phyloP scores from a whole-genome alignment of 2,797 vertebrate genomes.

The Tokudaia tokunoshimensis region DNA sequence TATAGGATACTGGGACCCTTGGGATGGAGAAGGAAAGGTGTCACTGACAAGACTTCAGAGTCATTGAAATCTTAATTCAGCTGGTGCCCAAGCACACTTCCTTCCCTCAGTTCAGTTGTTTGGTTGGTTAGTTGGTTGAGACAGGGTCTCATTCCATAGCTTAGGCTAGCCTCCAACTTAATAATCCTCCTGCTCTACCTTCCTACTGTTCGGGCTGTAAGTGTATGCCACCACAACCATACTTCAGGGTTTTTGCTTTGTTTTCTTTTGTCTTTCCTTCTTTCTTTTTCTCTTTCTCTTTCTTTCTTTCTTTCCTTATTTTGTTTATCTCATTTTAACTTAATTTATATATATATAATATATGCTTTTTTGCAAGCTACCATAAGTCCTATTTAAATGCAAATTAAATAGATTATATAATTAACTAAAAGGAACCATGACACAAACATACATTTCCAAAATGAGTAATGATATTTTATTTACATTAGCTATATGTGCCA shows the following conservation, averaged over 20 bases:
- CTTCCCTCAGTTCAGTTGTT: background rate
- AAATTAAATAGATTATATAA: constrained; percentile 52
- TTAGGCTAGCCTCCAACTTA: background rate
- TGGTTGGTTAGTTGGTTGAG: background rate
- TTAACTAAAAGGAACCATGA: constrained; percentile 28
- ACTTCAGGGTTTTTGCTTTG: background rate
- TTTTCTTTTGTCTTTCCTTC: background rate
- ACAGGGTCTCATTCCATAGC: background rate
- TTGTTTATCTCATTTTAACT: background rate
- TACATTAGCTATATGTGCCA: background rate
- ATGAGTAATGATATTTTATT: constrained; percentile 34
- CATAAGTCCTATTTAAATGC: constrained; percentile 34
- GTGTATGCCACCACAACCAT: background rate
- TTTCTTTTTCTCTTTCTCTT: background rate
- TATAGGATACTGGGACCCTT: background rate
- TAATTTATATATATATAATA: background rate
- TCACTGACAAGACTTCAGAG: background rate
- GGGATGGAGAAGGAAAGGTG: background rate
- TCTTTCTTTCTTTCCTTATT: background rate
- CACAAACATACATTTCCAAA: constrained; percentile 47
- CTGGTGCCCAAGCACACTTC: background rate
- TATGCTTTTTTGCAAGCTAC: background rate
- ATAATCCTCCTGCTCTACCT: background rate
- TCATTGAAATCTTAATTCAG: background rate
- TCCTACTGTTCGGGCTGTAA: background rate